These are phyloP conservation scores for Macrobrachium rosenbergii DNA, from an alignment of 1,140 invertebrate species.

Conservation along the genomic window DNA sequence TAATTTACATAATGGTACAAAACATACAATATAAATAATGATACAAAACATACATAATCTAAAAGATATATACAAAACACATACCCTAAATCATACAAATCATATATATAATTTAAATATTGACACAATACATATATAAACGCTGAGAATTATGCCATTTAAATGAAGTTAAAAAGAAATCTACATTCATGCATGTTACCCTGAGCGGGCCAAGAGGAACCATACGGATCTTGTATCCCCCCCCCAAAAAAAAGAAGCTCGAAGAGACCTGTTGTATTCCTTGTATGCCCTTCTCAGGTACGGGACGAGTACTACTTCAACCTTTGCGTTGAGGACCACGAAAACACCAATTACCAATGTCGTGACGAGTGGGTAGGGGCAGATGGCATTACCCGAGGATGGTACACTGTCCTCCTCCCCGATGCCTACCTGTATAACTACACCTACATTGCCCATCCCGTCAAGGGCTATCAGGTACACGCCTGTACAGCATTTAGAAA, in stretches of 20 bases:
- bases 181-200: no score
- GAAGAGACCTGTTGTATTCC: background rate
- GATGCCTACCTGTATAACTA: constrained; percentile 63
- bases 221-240: background rate
- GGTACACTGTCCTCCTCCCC: constrained; percentile 60
- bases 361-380: constrained; percentile 60
- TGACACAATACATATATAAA: no score
- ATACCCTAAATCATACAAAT: no score
- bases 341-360: constrained; percentile 61
- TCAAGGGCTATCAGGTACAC: constrained; percentile 64
- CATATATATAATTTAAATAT: no score
- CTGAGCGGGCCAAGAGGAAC: background rate
- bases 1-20: no score
- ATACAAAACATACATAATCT: no score
- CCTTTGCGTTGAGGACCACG: constrained; percentile 53
- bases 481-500: background rate
- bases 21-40: no score
- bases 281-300: constrained; percentile 25
- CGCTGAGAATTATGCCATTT: no score
- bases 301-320: constrained; percentile 60
- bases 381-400: constrained; percentile 59
- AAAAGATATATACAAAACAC: no score
- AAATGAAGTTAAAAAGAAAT: no score
- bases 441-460: constrained; percentile 61
- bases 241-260: background rate